Evolutionary conservation across 2,888 invertebrate species (phyloP), one percentile per base, ranked within the genome.

Genomic region (Brachyptera risi): DNA sequence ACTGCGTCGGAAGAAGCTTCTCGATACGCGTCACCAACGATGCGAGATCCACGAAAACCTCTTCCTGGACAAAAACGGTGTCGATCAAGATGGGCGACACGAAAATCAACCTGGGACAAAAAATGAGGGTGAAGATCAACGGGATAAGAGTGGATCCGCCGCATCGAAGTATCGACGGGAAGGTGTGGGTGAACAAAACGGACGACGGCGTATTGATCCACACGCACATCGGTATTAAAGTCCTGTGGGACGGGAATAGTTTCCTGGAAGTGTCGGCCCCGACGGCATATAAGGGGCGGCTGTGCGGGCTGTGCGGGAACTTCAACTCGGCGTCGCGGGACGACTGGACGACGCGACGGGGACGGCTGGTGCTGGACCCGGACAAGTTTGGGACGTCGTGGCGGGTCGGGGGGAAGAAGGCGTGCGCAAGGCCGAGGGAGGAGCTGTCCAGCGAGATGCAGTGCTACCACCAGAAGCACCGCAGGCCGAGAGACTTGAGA

Each of bases 241-340:
- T 97, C 65, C 79, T 92, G 37, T 97, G 96, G 96, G 94, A 95
- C 71, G 95, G 96, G 1, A 89, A 89, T 68, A 93, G 94, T 69
- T 95, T 94, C 72, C 79, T 96, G 63, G 96, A 97, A 78, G 82
- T 88, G 0, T 80, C 83, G 0, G 90, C 93, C 13, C 89, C 92
- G 70, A 85, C 81, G 63, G 79, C 76, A 58, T 92, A 85, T 77
- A 90, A 86, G 73, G 83, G 82, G 61, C 84, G 84, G 69, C 74
- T 95, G 61, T 96, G 96, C 72, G 97, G 97, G 13, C 78, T 97
- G 17, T 97, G 97, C 72, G 97, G 97, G 1, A 96, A 96, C 73
- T 97, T 90, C 76, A 97, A 96, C 75, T 87, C 88, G 49, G 80
- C 89, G 65, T 85, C 87, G 2, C 83, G 89, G 67, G 96, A 96